Evolutionary conservation across 2,797 vertebrate species (phyloP), one percentile per base, ranked within the genome.

Genomic region (Malurus leucopterus): DNA sequence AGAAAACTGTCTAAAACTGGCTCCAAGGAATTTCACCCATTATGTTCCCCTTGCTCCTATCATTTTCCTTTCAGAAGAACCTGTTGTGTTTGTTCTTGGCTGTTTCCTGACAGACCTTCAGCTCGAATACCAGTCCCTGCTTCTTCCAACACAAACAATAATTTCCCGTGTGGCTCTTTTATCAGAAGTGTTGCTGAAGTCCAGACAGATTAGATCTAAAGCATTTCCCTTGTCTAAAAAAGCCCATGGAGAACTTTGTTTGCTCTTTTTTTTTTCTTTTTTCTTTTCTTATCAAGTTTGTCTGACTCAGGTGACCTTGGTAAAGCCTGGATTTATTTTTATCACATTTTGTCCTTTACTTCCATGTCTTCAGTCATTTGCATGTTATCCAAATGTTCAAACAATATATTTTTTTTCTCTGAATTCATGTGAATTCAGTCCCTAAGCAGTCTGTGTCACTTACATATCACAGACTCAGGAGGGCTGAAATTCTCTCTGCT

Each of bases 191-290:
- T 73, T 95, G 89, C 77, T 78, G 77, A 94, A 94, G 93, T 90
- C 93, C 93, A 92, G 93, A 95, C 86, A 92, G 93, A 95, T 95
- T 91, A 95, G 91, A 95, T 93, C 93, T 95, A 93, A 95, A 95
- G 75, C 75, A 95, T 94, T 95, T 95, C 92, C 92, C 47, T 71
- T 86, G 90, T 90, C 88, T 90, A 95, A 93, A 94, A 95, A 95
- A 89, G 38, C 38, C 74, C 50, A 78, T 13, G 21, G 46, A 94
- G 30, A 84, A 78, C 46, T 91, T 89, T 89, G 83, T 84, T 94
- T 94, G 70, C 29, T 58, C 4, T 53, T 38, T 61, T 53, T 46
- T 30, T 46, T 61, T 61, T n/a, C n/a, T 80, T 70, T 9, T 40
- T 57, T 29, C 22, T 91, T 91, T 90, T 92, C 77, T 71, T 88